Percentiles rank a stretch among this genome's conserved stretches.
Evolutionary conservation across 2,113 vertebrate genomes (phyloP).

Genomic region (Callionymus lyra): DNA sequence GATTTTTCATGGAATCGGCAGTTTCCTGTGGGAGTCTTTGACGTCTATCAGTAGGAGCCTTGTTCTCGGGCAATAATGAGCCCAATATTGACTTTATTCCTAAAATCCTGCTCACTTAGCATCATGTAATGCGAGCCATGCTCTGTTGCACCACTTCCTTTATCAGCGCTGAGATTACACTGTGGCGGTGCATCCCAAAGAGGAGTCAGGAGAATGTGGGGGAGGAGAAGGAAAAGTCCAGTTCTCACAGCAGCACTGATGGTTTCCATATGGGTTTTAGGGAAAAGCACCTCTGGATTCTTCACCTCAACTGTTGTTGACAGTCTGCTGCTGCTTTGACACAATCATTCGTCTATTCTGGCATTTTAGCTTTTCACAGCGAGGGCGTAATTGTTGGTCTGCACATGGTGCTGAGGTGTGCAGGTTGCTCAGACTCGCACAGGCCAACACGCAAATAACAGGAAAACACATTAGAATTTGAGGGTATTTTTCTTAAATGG

Average conservation of each 20-base stretch:
- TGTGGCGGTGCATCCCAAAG: constrained; percentile 43
- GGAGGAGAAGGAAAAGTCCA: constrained; percentile 55
- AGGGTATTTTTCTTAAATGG: too few relatives aligned
- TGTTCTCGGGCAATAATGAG: constrained; percentile 32
- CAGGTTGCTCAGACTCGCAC: constrained; percentile 18
- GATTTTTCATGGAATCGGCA: constrained; percentile 13
- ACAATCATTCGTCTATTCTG: neutral
- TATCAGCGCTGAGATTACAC: constrained; percentile 42
- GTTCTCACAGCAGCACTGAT: constrained; percentile 60
- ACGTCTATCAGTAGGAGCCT: constrained; percentile 16
- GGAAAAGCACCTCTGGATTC: constrained; percentile 41
- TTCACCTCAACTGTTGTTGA: constrained; percentile 39
- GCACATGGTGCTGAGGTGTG: too few relatives aligned
- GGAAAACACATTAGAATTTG: constrained; percentile 2
- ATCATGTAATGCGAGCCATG: constrained; percentile 31
- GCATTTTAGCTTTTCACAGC: too few relatives aligned
- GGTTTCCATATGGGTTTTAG: constrained; percentile 60
- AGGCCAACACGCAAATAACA: constrained; percentile 24
- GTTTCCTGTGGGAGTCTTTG: constrained; percentile 26
- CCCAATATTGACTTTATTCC: constrained; percentile 40
- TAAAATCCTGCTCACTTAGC: constrained; percentile 19
- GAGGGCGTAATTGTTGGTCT: too few relatives aligned
- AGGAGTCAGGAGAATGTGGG: constrained; percentile 39
- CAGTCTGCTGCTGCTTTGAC: constrained; percentile 26
- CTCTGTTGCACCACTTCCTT: constrained; percentile 23